Conservation (phyloP, 2,888 invertebrate genomes). For the Oscheius sp. region DNA sequence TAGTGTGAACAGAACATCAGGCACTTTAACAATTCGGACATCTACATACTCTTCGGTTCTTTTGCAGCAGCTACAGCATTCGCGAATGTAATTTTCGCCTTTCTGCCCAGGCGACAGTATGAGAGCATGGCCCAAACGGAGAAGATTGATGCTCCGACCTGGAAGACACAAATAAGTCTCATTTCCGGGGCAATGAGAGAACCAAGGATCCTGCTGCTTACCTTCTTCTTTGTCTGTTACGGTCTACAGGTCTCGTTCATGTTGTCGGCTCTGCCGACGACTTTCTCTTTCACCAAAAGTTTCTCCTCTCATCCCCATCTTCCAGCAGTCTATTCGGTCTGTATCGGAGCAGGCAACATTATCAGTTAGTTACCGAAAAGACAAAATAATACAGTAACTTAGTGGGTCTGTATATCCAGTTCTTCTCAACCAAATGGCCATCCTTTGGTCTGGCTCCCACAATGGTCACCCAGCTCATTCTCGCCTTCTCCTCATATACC, state of each 20-base stretch:
- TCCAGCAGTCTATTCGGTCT: constrained; percentile 30
- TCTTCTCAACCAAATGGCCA: constrained; percentile 25
- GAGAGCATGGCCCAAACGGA: constrained; percentile 32
- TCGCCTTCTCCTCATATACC: constrained; percentile 25
- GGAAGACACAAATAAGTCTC: constrained; percentile 23
- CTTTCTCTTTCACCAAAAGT: constrained; percentile 34
- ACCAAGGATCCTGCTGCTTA: constrained; percentile 26
- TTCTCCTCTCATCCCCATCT: constrained; percentile 28
- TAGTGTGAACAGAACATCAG: constrained; percentile 5
- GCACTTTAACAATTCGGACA: constrained; percentile 30
- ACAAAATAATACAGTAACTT: background rate
- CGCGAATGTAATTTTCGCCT: constrained; percentile 28
- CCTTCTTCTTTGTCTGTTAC: constrained; percentile 33
- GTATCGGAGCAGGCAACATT: constrained; percentile 35
- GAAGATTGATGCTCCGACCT: constrained; percentile 28
- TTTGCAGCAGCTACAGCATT: constrained; percentile 23
- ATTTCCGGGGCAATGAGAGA: constrained; percentile 29
- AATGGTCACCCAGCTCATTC: constrained; percentile 30
- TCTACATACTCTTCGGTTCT: constrained; percentile 29
- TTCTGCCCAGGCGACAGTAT: constrained; percentile 26
- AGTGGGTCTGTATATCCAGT: constrained; percentile 36
- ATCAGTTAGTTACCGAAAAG: constrained; percentile 33
- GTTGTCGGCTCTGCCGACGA: constrained; percentile 34
- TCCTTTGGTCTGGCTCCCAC: constrained; percentile 34
- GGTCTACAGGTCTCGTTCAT: constrained; percentile 29